Evolutionary conservation across 2,888 invertebrate genomes (phyloP), one percentile per base, ranked within the genome.

Genomic region (Argyresthia goedartella): DNA sequence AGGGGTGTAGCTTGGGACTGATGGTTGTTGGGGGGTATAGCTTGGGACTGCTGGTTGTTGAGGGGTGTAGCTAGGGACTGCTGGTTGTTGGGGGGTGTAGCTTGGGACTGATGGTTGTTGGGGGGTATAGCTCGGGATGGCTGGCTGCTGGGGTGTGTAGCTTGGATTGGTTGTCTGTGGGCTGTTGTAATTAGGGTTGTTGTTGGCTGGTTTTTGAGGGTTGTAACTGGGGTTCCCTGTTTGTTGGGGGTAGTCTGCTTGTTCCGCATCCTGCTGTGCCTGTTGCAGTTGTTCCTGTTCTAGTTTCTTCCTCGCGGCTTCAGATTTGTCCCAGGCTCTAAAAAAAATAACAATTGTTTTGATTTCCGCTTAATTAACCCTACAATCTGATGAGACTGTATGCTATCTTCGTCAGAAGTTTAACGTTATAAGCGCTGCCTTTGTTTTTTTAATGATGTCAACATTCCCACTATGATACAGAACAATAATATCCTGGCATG

Each of bases 221-320:
- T 55, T 60, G 25, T 25, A 25, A 25, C 25, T 25, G 25, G 25
- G 25, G 25, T 25, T 25, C 25, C 2, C 62, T 7, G 63, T 65
- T 34, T 60, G 64, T 51, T 75, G 69, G 55, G 75, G 67, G 56
- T 73, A 71, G 51, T 73, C 69, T 1, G 76, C 75, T 60, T 74
- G 69, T 4, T 25, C 25, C 25, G 25, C 2, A 25, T 25, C 25
- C 25, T 57, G 57, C 9, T 54, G 59, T 10, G 50, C 44, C 10
- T 53, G 46, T 4, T 60, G 62, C 25, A 25, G 25, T 25, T 25
- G 25, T 25, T 66, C 66, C 56, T 66, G 66, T 10, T 61, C 67
- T 49, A 69, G 70, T 59, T 74, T 73, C 48, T 75, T 77, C 50
- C 72, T 73, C 2, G 76, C 76, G 9, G 45, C 46, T 44, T 25